phyloP scores from a whole-genome alignment of 1,140 invertebrate species.

The Latrodectus geometricus region DNA sequence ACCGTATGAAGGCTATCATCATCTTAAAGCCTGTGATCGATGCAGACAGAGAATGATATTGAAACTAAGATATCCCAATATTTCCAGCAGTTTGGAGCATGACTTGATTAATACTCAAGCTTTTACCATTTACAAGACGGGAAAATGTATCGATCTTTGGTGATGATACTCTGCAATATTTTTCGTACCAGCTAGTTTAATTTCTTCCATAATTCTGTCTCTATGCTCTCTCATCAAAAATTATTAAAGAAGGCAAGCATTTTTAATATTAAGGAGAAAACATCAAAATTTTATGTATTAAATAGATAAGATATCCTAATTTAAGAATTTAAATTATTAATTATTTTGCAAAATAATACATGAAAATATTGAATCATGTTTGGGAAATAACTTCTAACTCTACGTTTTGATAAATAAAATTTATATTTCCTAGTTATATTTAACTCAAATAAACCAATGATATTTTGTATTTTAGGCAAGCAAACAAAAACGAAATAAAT shows the following conservation, averaged over 20 bases:
- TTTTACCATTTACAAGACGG: conserved; percentile 1
- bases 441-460: too few species aligned
- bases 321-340: too few species aligned
- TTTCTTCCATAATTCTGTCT: conserved; percentile 16
- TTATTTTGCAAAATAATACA: too few species aligned
- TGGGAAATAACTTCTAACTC: too few species aligned
- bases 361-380: too few species aligned
- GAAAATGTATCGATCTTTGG: conserved; percentile 29
- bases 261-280: conserved; percentile 26
- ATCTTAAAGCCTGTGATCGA: conserved; percentile 11
- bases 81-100: conserved; percentile 30
- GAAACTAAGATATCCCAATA: conserved; percentile 40
- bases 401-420: too few species aligned
- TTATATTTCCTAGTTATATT: too few species aligned
- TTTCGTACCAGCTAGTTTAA: conserved; percentile 30
- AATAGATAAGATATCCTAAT: too few species aligned
- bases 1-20: neutral
- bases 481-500: too few species aligned
- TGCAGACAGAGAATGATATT: conserved; percentile 14
- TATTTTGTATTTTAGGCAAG: too few species aligned
- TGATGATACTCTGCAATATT: conserved; percentile 44
- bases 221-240: neutral
- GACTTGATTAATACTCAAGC: conserved; percentile 44
- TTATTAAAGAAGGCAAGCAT: neutral
- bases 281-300: too few species aligned